Conservation (phyloP, 1,140 invertebrate genomes). For the Oncopeltus fasciatus region DNA sequence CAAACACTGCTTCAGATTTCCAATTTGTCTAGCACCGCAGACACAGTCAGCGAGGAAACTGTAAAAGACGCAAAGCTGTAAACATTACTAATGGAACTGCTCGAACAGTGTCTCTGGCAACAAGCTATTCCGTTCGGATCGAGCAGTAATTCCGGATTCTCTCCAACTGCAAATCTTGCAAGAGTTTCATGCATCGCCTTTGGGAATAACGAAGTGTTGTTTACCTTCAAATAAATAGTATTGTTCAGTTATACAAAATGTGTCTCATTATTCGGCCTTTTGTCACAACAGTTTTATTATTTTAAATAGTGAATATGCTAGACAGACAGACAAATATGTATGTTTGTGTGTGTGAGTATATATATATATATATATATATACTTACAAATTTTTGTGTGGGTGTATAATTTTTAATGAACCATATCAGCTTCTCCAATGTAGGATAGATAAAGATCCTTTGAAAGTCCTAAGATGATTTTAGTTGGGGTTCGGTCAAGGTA, state of each 20-base stretch:
- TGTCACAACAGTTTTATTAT: neutral
- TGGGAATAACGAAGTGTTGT: conserved; percentile 18
- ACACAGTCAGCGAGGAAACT: neutral
- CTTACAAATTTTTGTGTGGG: too few relatives aligned
- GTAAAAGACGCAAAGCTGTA: neutral
- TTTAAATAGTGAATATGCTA: neutral
- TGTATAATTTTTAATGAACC: too few relatives aligned
- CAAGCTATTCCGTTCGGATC: neutral
- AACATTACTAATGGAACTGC: neutral
- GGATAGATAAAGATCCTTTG: too few relatives aligned
- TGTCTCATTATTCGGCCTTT: neutral
- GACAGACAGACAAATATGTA: too few relatives aligned
- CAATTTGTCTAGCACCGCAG: neutral
- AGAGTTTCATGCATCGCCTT: conserved; percentile 17
- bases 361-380: too few relatives aligned
- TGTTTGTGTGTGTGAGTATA: too few relatives aligned
- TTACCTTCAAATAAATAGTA: neutral
- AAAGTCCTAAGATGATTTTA: too few relatives aligned
- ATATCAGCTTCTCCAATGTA: too few relatives aligned
- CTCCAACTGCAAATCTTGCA: neutral
- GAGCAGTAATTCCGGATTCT: neutral
- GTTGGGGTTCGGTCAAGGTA: too few relatives aligned
- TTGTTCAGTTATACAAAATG: neutral
- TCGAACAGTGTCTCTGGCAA: neutral
- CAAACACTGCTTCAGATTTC: neutral